Base-by-base conservation (phyloP, 2,888 invertebrate genomes). In the Mayetiola destructor region DNA sequence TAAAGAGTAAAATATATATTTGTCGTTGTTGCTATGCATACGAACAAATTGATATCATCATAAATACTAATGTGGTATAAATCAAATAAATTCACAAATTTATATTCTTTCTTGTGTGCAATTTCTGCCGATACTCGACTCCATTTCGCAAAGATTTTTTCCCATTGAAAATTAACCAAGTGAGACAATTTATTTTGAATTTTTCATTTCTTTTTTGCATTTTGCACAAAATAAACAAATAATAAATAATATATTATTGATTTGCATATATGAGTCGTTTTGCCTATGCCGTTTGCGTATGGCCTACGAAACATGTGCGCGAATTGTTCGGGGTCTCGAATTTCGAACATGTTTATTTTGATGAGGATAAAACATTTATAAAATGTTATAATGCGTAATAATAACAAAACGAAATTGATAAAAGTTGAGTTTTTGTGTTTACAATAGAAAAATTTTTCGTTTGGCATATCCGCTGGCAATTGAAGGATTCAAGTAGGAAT, bases 1-100 rank as follows among this genome's bases (percentile, higher is more conserved):
- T 23, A n/a, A n/a, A n/a, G n/a, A 21, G 23, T 23, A 23, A 23
- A 42, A 8, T 36, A 36, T 36, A n/a, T n/a, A n/a, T 12, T 36
- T 36, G 36, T n/a, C 39, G 12, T 23, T 21, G 40, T 8, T 9
- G 20, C 3, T 21, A 21, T 40, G 8, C 4, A 39, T 42, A 5
- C 18, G 16, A 48, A 16, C 27, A 27, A 48, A 27, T 27, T 48
- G 23, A n/a, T 10, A 20, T 3, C 4, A 14, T 48, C 29, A 48
- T 48, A 27, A 48, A 48, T 48, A 48, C 48, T 20, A n/a, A 48
- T 48, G 23, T 48, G 48, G 27, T 27, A 48, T 48, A 48, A 48
- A 48, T 48, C 48, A 48, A 48, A 48, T 48, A 16, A 27, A 27
- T 27, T 27, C n/a, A n/a, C n/a, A n/a, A n/a, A n/a, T n/a, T n/a